Evolutionary conservation across 1,140 invertebrate genomes (phyloP), one percentile per base, ranked within the genome.

Genomic region (Hycleus phaleratus): DNA sequence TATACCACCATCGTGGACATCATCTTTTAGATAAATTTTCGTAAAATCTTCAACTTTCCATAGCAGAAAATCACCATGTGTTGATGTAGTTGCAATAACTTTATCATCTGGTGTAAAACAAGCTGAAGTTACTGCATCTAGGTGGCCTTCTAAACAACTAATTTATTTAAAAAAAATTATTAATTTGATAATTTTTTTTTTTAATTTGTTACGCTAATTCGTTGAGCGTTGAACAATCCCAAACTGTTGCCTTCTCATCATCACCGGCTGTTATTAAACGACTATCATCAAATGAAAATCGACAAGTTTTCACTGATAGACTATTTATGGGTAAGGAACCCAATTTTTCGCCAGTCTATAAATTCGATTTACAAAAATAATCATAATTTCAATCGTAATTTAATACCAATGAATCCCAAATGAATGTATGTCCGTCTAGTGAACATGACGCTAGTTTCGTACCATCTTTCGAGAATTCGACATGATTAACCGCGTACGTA

Each of bases 1-100:
- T 2, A 88, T 83, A 5, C 86, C 87, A 8, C 88, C 72, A 71
- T 89, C 86, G 67, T 90, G 87, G 43, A 81, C 85, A 62, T 81
- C 79, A 12, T 82, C 77, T 61, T 75, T 67, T 4, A 69, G 42
- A 48, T 61, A 68, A 12, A 75, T 56, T 40, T 58, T 65, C 2
- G 50, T 56, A 9, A 57, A 58, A n/a, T 50, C 67, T 24, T 68
- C 59, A 9, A 74, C 71, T 66, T 78, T 74, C 81, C 83, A 87
- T 1, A 85, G 62, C 44, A 79, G 74, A 53, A 86, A 77, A 51
- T 85, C 79, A 24, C 84, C 84, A 65, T 81, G 81, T 56, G 77
- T 81, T 39, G 83, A 84, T 0, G 81, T 83, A 0, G 85, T 85
- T 0, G 83, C 77, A 4, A 88, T 65, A 59, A 82, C 81, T 51